Evolutionary conservation across 2,113 vertebrate species (phyloP).

Genomic region (Pycnonotus jocosus): DNA sequence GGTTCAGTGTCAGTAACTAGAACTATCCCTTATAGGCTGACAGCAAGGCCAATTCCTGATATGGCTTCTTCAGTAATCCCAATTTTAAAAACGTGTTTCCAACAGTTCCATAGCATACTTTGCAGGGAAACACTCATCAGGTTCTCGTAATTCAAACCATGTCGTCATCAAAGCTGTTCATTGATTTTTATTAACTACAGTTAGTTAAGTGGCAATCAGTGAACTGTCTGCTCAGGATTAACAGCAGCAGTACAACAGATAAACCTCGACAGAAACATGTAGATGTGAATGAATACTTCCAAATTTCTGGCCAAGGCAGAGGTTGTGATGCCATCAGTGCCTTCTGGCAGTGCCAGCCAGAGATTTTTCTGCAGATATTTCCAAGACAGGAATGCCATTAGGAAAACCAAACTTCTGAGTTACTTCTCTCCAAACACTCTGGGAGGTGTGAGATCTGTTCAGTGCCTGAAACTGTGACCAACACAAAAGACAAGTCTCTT

Average conservation of each 20-base stretch:
- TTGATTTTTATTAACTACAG: background rate
- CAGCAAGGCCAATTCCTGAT: background rate
- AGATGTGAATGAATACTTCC: background rate
- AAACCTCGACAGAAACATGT: background rate
- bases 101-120: background rate
- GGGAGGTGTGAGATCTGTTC: background rate
- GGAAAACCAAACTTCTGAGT: background rate
- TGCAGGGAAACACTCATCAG: background rate
- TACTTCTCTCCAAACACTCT: background rate
- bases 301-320: background rate
- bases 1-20: background rate
- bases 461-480: background rate
- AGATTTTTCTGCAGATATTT: background rate
- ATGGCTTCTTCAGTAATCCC: background rate
- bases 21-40: background rate
- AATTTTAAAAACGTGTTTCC: background rate
- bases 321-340: background rate
- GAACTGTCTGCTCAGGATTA: background rate
- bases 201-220: background rate
- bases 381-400: background rate
- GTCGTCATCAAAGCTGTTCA: background rate
- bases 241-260: background rate
- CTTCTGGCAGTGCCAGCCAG: background rate
- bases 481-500: rapidly evolving
- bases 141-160: background rate